A percentile compares a stretch with the other conserved stretches of the same genome.
Evolutionary conservation across 2,797 vertebrate species (phyloP).

Genomic region (Pangasius djambal): DNA sequence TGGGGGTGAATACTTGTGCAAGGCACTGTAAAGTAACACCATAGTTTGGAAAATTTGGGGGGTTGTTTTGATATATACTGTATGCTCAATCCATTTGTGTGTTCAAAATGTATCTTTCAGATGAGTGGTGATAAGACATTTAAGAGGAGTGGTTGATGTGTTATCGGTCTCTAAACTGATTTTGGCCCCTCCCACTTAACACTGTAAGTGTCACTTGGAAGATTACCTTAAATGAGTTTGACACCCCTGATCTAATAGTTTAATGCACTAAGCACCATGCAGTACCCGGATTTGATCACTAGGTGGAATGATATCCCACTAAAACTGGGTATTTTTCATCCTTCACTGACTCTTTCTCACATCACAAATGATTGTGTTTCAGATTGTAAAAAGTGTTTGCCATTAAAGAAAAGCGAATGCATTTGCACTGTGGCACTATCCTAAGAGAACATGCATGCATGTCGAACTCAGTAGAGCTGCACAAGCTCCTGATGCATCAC

Average conservation of each 20-base stretch:
- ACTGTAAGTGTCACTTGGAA: background rate
- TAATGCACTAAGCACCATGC: background rate
- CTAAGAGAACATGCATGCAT: background rate
- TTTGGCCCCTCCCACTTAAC: background rate
- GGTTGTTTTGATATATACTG: background rate
- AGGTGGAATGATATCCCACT: constrained; percentile 29
- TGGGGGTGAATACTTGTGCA: background rate
- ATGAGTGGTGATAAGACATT: background rate
- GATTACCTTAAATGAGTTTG: background rate
- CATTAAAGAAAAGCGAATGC: background rate
- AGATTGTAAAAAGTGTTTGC: background rate
- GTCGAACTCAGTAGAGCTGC: background rate
- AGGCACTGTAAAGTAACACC: background rate
- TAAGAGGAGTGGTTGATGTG: no score
- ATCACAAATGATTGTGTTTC: background rate
- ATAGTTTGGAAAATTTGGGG: no score
- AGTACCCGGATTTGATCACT: constrained; percentile 16
- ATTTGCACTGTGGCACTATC: background rate
- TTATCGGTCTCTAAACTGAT: background rate
- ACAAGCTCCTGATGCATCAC: background rate
- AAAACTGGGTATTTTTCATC: background rate
- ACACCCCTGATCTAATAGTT: background rate
- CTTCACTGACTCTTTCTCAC: background rate
- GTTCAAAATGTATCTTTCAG: background rate
- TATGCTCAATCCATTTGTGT: background rate